These are phyloP conservation scores for Grus americana DNA, from an alignment of 2,113 vertebrate genomes.

Conservation along the genomic window DNA sequence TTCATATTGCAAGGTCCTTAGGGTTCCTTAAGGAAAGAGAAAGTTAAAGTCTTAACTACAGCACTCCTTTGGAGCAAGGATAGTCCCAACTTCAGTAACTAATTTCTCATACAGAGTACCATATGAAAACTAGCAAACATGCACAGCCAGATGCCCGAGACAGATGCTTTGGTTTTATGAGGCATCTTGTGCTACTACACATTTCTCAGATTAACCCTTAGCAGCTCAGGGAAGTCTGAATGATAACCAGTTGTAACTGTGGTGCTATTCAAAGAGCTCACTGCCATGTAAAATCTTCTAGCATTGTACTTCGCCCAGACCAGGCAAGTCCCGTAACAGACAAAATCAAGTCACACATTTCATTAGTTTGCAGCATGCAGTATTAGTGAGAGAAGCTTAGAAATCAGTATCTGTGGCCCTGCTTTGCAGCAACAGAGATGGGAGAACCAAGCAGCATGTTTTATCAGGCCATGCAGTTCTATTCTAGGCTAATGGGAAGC, in stretches of 20 bases:
- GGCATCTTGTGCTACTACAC: neutral
- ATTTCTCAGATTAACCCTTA: neutral
- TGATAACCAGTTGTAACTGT: neutral
- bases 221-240: neutral
- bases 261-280: neutral
- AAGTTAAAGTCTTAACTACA: conserved; percentile 32
- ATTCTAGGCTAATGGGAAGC: conserved; percentile 39
- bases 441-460: neutral
- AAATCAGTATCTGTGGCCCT: neutral
- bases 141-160: conserved; percentile 17
- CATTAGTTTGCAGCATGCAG: neutral
- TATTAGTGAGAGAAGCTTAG: neutral
- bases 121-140: neutral
- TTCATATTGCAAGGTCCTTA: conserved; percentile 89
- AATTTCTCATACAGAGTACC: neutral
- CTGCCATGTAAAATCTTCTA: neutral
- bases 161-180: conserved; percentile 32
- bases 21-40: conserved; percentile 73
- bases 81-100: neutral
- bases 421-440: neutral
- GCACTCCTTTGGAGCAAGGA: neutral
- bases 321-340: neutral
- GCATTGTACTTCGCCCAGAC: neutral
- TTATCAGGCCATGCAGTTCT: conserved; percentile 8
- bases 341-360: neutral